Evolutionary conservation across 2,888 invertebrate genomes (phyloP), one percentile per base, ranked within the genome.

Genomic region (Campoplex capitator): DNA sequence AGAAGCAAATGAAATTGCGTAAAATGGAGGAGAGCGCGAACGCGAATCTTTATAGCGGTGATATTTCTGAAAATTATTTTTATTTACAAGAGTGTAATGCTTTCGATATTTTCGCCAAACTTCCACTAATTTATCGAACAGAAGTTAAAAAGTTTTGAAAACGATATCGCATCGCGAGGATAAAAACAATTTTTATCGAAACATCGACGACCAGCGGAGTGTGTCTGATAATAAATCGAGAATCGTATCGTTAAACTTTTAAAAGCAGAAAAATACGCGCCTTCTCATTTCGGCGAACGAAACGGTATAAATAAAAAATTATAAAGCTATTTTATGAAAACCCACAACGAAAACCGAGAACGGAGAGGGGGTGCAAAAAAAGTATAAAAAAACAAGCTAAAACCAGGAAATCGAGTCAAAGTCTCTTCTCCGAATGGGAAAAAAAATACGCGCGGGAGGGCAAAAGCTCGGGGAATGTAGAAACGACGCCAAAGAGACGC

Each of bases 311-410:
- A 92, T 92, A 91, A 91, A 88, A 89, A 91, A 92, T 92, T 92
- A 92, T 92, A 92, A 92, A 92, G 92, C 90, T 91, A 92, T 92
- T 92, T 91, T 87, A 84, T 68, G 88, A 86, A 90, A 91, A 90
- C 54, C 91, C 91, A 88, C 91, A 89, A 91, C 88, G 6, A 89
- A 88, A 91, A 91, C 88, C 90, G 88, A 84, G 35, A 11, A 67
- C 54, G 48, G 51, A 73, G 32, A 78, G 62, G 71, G 80, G 45
- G 35, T 45, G 65, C 1, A 42, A 58, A 4, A 23, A 68, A 38
- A 38, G 35, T 48, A 56, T 38, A 9, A 45, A 7, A 45, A 11
- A 45, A 45, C 45, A 51, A 56, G 45, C n/a, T 38, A 71, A 80
- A 76, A 38, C 42, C 70, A 35, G 28, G 75, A 65, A 51, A 42